Evolutionary conservation across 2,888 invertebrate genomes (phyloP).

Genomic region (Apamea monoglypha): DNA sequence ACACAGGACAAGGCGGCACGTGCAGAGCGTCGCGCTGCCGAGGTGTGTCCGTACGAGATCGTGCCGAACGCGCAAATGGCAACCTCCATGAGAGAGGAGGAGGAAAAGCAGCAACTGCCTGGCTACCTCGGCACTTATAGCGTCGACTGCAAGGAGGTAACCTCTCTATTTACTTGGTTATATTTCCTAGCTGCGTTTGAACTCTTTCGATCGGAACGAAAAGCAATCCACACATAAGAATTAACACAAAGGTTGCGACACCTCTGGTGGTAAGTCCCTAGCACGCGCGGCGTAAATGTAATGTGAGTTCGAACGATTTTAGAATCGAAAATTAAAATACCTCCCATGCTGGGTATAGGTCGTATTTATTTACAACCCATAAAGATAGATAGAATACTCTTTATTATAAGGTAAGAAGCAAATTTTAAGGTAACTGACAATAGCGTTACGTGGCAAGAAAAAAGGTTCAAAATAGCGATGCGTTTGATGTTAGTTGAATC

Average conservation of each 20-base stretch:
- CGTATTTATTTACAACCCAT: not conserved
- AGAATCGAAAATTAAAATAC: not conserved
- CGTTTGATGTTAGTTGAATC: not conserved
- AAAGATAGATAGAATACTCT: not conserved
- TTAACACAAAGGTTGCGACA: not conserved
- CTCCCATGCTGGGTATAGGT: not conserved
- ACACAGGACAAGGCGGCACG: constrained; percentile 78
- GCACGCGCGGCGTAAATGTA: not conserved
- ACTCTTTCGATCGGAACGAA: not conserved
- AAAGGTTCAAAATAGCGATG: not conserved
- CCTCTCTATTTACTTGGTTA: not conserved
- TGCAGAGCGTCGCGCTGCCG: constrained; percentile 77
- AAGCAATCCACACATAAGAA: not conserved
- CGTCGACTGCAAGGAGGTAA: constrained; percentile 85
- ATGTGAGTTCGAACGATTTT: not conserved
- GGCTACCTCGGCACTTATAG: constrained; percentile 84
- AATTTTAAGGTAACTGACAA: not conserved
- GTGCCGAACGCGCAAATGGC: constrained; percentile 73
- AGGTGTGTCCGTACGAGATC: constrained; percentile 82
- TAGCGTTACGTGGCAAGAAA: not conserved
- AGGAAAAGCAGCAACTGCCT: constrained; percentile 71
- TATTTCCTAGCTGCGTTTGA: not conserved
- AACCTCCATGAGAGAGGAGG: constrained; percentile 69
- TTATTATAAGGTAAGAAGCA: not conserved
- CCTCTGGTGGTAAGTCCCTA: not conserved